A percentile compares a stretch with the other conserved stretches of the same genome.
phyloP scores from a whole-genome alignment of 2,888 invertebrate genomes.

The Ceraclea dissimilis region DNA sequence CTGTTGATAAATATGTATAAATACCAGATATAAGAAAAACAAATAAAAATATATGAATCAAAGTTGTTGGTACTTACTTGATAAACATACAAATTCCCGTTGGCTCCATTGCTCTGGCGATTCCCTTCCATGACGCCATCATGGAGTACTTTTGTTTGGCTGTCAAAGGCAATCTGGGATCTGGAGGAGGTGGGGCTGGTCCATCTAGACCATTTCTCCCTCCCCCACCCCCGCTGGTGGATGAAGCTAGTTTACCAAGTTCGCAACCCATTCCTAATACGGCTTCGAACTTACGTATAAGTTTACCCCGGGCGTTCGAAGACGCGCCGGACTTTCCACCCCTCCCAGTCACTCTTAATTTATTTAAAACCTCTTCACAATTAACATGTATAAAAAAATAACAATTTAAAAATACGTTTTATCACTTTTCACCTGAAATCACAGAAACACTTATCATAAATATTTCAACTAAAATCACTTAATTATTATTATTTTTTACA shows the following conservation, averaged over 20 bases:
- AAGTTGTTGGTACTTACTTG: conserved; percentile 64
- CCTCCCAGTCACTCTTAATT: conserved; percentile 12
- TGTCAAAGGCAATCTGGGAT: conserved; percentile 73
- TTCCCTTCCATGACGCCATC: conserved; percentile 87
- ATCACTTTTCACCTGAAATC: too few species aligned
- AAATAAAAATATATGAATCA: too few species aligned
- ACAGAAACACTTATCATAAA: too few species aligned
- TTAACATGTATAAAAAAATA: too few species aligned
- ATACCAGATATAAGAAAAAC: too few species aligned
- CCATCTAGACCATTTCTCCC: conserved; percentile 47
- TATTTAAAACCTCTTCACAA: background rate
- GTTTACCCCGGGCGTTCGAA: conserved; percentile 8
- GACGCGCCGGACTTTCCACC: conserved; percentile 9
- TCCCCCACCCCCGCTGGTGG: conserved; percentile 41
- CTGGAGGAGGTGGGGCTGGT: conserved; percentile 60
- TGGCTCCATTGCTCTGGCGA: conserved; percentile 79
- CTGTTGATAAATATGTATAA: too few species aligned
- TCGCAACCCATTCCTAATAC: conserved; percentile 62
- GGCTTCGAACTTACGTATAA: conserved; percentile 17
- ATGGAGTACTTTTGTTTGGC: conserved; percentile 83
- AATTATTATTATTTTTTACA: too few species aligned
- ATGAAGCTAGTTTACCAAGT: conserved; percentile 63
- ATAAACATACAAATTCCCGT: conserved; percentile 88
- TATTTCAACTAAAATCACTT: too few species aligned
- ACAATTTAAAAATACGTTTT: too few species aligned